phyloP scores from a whole-genome alignment of 2,797 vertebrate genomes.

The Sorex maritimensis region DNA sequence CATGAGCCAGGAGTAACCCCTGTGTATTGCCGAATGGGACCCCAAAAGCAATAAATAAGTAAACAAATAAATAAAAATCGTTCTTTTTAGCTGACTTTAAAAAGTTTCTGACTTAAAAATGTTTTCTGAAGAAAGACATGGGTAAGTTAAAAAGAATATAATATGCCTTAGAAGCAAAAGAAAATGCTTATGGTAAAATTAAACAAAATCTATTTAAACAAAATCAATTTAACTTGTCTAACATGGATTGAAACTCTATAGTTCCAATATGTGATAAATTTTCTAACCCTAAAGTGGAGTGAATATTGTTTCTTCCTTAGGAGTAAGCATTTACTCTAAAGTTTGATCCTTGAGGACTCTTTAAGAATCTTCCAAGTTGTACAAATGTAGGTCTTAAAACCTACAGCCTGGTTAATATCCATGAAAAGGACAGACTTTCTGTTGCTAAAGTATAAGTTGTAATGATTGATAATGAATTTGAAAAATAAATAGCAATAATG shows the following conservation, averaged over 20 bases:
- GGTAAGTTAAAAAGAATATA: slow-evolving; percentile 54
- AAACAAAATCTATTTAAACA: slow-evolving; percentile 58
- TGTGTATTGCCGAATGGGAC: too few relatives aligned
- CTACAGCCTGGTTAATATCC: not conserved
- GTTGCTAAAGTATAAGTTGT: not conserved
- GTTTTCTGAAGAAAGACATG: slow-evolving; percentile 62
- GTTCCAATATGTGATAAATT: not conserved
- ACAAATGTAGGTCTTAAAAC: slow-evolving; percentile 26
- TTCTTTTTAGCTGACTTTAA: slow-evolving; percentile 36
- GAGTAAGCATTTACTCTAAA: slow-evolving; percentile 23
- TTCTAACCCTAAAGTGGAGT: not conserved
- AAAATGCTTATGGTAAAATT: slow-evolving; percentile 37
- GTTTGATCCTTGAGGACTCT: not conserved
- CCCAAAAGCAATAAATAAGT: too few relatives aligned
- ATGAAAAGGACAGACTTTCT: not conserved
- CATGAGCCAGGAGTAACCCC: too few relatives aligned
- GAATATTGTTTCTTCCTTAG: slow-evolving; percentile 35
- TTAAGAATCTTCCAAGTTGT: slow-evolving; percentile 26
- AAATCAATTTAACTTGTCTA: slow-evolving; percentile 17
- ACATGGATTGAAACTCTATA: not conserved
- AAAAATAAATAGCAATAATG: not conserved
- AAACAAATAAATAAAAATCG: not conserved
- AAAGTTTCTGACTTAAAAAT: not conserved
- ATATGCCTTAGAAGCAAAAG: slow-evolving; percentile 34
- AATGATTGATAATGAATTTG: slow-evolving; percentile 32